These are phyloP conservation scores for Halcyon senegalensis DNA, from an alignment of 2,113 vertebrate species.

Conservation along the genomic window DNA sequence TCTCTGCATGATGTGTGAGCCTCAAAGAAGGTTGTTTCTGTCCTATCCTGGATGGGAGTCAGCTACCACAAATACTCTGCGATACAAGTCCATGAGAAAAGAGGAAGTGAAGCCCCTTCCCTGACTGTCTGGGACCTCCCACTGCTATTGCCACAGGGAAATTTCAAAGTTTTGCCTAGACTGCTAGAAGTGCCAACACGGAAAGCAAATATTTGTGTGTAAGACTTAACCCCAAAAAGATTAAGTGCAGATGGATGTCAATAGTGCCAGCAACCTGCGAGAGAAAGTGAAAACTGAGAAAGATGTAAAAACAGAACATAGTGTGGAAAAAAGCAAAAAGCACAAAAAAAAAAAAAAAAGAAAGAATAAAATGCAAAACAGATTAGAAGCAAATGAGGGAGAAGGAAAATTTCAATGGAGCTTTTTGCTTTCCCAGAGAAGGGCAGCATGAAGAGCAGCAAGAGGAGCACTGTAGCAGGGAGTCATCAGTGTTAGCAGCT, in stretches of 20 bases:
- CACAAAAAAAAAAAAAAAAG: background rate
- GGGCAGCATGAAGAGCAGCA: background rate
- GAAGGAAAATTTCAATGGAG: background rate
- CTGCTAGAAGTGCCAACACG: slow-evolving; percentile 56
- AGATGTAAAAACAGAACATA: background rate
- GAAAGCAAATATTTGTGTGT: slow-evolving; percentile 67
- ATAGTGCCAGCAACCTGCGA: slow-evolving; percentile 56
- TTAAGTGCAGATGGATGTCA: slow-evolving; percentile 70
- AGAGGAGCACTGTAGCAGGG: background rate
- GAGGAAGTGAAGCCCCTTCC: slow-evolving; percentile 20
- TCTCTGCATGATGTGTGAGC: background rate
- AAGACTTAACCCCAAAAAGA: slow-evolving; percentile 61
- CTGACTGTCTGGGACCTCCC: slow-evolving; percentile 62
- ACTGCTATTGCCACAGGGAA: slow-evolving; percentile 53
- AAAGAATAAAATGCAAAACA: slow-evolving; percentile 17
- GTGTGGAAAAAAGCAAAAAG: accelerated
- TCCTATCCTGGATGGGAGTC: background rate
- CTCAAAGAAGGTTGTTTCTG: background rate
- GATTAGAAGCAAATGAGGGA: background rate
- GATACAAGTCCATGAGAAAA: background rate
- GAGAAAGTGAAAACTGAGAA: slow-evolving; percentile 64
- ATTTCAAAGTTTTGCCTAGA: slow-evolving; percentile 51
- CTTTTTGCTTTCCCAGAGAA: background rate
- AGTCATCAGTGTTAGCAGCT: background rate
- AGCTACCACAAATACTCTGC: slow-evolving; percentile 1